These are phyloP conservation scores for Wiebesia pumilae DNA, from an alignment of 1,140 invertebrate genomes.

Conservation along the genomic window DNA sequence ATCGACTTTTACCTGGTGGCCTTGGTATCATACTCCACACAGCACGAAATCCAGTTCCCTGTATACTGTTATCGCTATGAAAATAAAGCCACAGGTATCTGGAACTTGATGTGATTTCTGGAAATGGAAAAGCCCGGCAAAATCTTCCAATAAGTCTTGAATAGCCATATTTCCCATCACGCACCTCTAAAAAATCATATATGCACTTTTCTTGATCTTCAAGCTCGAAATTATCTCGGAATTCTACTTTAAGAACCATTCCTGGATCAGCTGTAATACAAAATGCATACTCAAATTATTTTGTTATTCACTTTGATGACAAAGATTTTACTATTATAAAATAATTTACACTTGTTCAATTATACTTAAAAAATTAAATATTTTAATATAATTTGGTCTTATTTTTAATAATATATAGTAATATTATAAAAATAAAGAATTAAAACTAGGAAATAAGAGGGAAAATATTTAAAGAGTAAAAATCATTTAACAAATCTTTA, in stretches of 20 bases:
- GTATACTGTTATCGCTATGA: slow-evolving; percentile 88
- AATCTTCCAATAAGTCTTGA: slow-evolving; percentile 81
- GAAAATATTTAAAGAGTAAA: no score
- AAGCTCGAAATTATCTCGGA: slow-evolving; percentile 87
- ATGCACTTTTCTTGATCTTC: slow-evolving; percentile 85
- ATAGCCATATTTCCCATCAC: slow-evolving; percentile 90
- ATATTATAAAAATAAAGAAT: no score
- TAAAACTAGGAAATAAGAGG: no score
- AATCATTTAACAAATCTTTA: no score
- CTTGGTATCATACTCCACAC: slow-evolving; percentile 81
- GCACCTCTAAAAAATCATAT: slow-evolving; percentile 89
- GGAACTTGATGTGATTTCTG: slow-evolving; percentile 84
- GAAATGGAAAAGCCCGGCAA: slow-evolving; percentile 87
- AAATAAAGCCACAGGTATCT: slow-evolving; percentile 90
- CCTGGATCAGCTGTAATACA: slow-evolving; percentile 80
- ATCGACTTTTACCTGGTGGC: slow-evolving; percentile 64
- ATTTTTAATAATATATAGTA: no score
- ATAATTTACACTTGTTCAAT: no score
- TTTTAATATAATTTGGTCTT: no score
- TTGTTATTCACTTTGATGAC: background rate
- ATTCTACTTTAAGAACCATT: slow-evolving; percentile 86
- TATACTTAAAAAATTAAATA: no score
- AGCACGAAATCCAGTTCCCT: slow-evolving; percentile 88
- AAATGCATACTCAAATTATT: background rate
- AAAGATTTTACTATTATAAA: no score